phyloP scores from a whole-genome alignment of 1,140 invertebrate genomes.

The Brevipalpus yothersi region DNA sequence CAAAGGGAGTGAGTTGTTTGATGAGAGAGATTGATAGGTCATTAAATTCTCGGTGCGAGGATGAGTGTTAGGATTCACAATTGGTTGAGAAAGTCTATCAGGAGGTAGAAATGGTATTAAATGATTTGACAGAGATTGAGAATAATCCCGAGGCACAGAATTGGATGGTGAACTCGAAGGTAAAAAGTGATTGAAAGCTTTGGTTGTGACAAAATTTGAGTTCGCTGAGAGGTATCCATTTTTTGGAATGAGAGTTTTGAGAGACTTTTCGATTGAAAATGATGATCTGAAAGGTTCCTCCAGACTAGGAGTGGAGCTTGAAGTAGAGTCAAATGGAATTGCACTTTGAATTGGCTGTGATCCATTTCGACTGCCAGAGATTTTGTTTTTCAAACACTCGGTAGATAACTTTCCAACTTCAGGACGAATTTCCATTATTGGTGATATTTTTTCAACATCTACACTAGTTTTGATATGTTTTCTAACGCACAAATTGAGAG shows the following conservation, averaged over 20 bases:
- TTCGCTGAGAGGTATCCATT: too few species aligned
- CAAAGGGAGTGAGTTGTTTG: background rate
- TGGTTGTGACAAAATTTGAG: too few species aligned
- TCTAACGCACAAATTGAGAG: conserved; percentile 8
- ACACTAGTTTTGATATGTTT: background rate
- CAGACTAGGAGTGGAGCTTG: background rate
- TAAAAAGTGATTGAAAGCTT: too few species aligned
- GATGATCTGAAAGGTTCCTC: background rate
- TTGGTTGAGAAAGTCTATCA: too few species aligned
- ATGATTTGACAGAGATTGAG: too few species aligned
- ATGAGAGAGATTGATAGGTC: background rate
- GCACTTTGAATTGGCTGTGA: background rate
- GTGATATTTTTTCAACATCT: background rate
- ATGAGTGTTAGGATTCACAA: background rate
- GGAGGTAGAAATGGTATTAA: too few species aligned
- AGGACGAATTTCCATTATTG: background rate
- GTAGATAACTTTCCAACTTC: background rate
- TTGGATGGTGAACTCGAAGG: too few species aligned
- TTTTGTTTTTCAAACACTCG: background rate
- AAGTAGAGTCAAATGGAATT: background rate
- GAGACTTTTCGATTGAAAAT: too few species aligned
- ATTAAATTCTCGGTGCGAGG: background rate
- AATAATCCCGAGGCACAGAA: too few species aligned
- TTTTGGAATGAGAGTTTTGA: too few species aligned
- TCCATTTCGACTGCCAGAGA: background rate